A percentile compares a stretch with the other conserved stretches of the same genome.
These are phyloP conservation scores for Suillia variegata DNA, from an alignment of 2,888 invertebrate species.

Conservation along the genomic window DNA sequence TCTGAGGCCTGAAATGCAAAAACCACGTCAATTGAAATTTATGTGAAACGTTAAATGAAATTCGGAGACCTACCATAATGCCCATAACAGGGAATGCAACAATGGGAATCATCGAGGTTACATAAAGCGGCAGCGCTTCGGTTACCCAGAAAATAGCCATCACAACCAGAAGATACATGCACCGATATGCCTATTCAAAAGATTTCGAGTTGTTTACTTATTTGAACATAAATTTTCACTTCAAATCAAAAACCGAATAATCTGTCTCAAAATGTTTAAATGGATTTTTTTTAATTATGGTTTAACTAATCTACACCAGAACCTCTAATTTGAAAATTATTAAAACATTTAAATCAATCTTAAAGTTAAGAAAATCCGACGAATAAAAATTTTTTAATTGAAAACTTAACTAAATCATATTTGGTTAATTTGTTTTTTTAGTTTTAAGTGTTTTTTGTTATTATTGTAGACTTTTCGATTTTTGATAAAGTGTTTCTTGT, in stretches of 20 bases:
- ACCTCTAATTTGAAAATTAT: too few relatives aligned
- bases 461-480: too few relatives aligned
- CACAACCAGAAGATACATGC: slow-evolving; percentile 78
- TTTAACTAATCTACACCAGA: too few relatives aligned
- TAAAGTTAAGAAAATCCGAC: neutral
- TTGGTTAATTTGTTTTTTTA: neutral
- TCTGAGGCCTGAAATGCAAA: slow-evolving; percentile 59
- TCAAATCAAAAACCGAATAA: neutral
- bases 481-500: too few relatives aligned
- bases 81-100: slow-evolving; percentile 83
- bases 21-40: too few relatives aligned
- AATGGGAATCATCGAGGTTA: slow-evolving; percentile 84
- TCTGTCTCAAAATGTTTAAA: too few relatives aligned
- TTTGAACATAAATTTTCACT: neutral
- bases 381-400: slow-evolving; percentile 8
- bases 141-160: slow-evolving; percentile 88
- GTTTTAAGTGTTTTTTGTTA: neutral
- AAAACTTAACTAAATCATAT: neutral
- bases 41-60: neutral
- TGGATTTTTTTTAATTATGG: too few relatives aligned
- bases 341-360: too few relatives aligned
- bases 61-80: slow-evolving; percentile 66
- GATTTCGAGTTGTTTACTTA: neutral
- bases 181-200: slow-evolving; percentile 68
- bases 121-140: slow-evolving; percentile 79